phyloP scores from a whole-genome alignment of 2,888 invertebrate species.

The Rhagonycha fulva region DNA sequence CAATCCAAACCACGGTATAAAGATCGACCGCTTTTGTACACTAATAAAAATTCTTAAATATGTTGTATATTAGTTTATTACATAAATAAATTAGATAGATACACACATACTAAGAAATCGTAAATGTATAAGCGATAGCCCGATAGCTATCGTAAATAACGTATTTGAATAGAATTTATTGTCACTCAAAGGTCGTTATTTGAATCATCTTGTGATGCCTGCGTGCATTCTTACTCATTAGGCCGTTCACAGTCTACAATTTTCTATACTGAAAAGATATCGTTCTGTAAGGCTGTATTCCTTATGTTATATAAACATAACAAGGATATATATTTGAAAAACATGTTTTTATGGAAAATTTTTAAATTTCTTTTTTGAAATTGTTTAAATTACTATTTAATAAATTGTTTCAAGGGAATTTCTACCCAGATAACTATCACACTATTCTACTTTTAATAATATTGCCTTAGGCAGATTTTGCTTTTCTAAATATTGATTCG shows the following conservation, averaged over 20 bases:
- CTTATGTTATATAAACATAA: neutral
- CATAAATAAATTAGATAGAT: no score
- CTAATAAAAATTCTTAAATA: no score
- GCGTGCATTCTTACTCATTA: neutral
- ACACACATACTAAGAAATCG: neutral
- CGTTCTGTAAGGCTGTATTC: neutral
- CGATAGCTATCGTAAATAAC: conserved; percentile 7
- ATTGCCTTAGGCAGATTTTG: neutral
- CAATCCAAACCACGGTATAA: neutral
- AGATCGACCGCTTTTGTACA: no score
- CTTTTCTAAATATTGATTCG: neutral
- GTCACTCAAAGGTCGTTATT: conserved; percentile 15
- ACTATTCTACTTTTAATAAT: neutral
- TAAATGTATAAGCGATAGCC: conserved; percentile 4
- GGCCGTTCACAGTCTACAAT: conserved; percentile 19
- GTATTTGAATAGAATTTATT: conserved; percentile 8
- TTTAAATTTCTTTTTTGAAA: neutral
- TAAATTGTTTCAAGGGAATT: neutral
- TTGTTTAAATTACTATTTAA: neutral
- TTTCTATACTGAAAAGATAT: neutral
- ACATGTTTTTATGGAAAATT: neutral
- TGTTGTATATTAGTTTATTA: no score
- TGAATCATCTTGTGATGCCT: conserved; percentile 12
- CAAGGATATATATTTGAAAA: neutral
- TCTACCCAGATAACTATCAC: neutral